Conservation (phyloP, 2,888 invertebrate genomes). For the Matsumyia berberina region DNA sequence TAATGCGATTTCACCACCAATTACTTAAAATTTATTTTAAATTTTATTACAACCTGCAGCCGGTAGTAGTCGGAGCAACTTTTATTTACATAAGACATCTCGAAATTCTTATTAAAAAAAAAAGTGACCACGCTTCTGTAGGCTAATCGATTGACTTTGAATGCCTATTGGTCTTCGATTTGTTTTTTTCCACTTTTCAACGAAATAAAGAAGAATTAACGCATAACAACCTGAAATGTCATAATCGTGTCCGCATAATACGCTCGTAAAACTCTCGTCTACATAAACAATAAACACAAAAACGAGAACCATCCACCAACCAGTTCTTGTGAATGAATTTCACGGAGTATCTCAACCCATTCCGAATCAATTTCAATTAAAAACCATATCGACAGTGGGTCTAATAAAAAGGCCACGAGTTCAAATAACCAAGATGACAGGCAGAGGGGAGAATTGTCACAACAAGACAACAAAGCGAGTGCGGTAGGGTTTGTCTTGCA, state of each 20-base stretch:
- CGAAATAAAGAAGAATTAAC: conserved; percentile 25
- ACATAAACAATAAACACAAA: conserved; percentile 1
- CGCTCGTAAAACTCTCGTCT: neutral
- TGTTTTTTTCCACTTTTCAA: neutral
- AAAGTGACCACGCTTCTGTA: neutral
- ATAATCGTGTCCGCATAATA: conserved; percentile 22
- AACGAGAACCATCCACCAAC: neutral
- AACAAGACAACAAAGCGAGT: conserved; percentile 30
- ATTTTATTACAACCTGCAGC: neutral
- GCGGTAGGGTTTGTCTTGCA: conserved; percentile 20
- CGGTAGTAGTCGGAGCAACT: neutral
- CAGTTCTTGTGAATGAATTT: conserved; percentile 17
- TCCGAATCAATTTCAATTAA: conserved; percentile 68
- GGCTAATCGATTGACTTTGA: neutral
- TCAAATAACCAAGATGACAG: conserved; percentile 46
- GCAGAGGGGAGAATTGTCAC: conserved; percentile 38
- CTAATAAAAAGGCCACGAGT: conserved; percentile 67
- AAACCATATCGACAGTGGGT: conserved; percentile 55
- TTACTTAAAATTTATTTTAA: too few species aligned
- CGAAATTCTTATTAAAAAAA: neutral
- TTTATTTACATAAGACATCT: neutral
- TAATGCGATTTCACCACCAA: too few species aligned
- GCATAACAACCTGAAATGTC: conserved; percentile 20
- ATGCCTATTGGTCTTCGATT: neutral
- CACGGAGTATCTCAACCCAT: neutral